These are phyloP conservation scores for Ascidia mentula DNA, from an alignment of 23 tunicate genomes.

Conservation along the genomic window DNA sequence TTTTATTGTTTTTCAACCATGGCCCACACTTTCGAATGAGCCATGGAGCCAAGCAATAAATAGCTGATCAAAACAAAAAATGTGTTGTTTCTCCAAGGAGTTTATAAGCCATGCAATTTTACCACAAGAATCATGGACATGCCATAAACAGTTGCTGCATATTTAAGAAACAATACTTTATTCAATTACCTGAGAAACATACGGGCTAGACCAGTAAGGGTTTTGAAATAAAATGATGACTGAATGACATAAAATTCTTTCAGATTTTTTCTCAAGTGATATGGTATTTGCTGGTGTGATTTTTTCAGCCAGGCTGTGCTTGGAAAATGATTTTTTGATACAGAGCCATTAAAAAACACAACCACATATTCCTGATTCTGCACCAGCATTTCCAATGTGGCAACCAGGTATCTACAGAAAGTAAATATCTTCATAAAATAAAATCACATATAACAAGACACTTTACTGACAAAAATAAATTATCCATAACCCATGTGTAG, in stretches of 20 bases:
- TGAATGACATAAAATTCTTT: constrained; percentile 80
- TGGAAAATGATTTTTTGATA: constrained; percentile 55
- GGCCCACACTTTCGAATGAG: no score
- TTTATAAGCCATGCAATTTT: no score
- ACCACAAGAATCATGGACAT: no score
- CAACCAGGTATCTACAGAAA: constrained; percentile 58
- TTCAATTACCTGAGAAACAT: constrained; percentile 84
- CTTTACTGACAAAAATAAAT: constrained; percentile 77
- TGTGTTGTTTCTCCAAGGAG: no score
- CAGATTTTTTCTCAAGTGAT: constrained; percentile 59
- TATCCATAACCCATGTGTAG: constrained; percentile 88
- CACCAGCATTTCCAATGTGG: constrained; percentile 73
- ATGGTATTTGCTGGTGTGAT: constrained; percentile 54
- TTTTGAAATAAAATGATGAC: constrained; percentile 71
- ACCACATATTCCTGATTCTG: constrained; percentile 62
- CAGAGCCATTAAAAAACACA: constrained; percentile 67
- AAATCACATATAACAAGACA: not conserved
- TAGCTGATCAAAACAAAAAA: no score
- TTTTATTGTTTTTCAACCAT: no score
- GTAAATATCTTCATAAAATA: not conserved
- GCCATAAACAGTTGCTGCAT: no score
- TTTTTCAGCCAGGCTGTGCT: constrained; percentile 63
- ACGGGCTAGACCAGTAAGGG: constrained; percentile 46
- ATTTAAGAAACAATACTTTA: not conserved
- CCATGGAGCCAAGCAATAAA: no score